phyloP scores from a whole-genome alignment of 2,797 vertebrate species.

The Lerista edwardsae region DNA sequence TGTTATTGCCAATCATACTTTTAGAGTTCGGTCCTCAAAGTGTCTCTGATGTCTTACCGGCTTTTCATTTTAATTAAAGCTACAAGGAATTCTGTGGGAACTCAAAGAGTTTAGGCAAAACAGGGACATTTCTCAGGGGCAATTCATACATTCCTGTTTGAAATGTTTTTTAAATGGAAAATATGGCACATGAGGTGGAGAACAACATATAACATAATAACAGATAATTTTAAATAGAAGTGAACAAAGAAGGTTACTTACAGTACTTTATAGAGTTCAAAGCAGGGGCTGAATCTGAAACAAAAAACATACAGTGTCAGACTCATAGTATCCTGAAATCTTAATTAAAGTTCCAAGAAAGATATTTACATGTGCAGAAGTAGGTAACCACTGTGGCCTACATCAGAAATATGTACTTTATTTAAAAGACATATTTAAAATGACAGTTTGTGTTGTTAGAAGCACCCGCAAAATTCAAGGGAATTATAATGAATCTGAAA shows the following conservation, averaged over 20 bases:
- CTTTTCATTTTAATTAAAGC: neutral
- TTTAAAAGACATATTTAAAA: neutral
- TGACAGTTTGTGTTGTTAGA: neutral
- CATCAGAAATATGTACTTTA: neutral
- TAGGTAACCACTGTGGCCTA: neutral
- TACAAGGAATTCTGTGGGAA: neutral
- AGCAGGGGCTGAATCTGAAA: conserved; percentile 16
- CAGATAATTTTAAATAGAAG: conserved; percentile 41
- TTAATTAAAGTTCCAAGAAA: conserved; percentile 2
- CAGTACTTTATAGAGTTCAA: conserved; percentile 35
- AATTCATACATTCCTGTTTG: neutral
- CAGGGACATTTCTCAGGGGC: neutral
- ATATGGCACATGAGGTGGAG: conserved; percentile 26
- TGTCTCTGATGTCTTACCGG: neutral
- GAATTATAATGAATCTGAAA: neutral
- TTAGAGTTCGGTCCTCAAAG: neutral
- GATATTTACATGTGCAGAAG: conserved; percentile 1
- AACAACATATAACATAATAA: conserved; percentile 20
- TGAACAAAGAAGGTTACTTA: conserved; percentile 29
- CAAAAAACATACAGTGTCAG: conserved; percentile 37
- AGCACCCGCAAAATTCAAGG: neutral
- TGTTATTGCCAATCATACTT: neutral
- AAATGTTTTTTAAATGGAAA: conserved; percentile 25
- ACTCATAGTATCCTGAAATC: no score
- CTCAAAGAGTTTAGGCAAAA: neutral